Base-by-base conservation (phyloP, 1,140 invertebrate genomes). In the Zaprionus vittiger region DNA sequence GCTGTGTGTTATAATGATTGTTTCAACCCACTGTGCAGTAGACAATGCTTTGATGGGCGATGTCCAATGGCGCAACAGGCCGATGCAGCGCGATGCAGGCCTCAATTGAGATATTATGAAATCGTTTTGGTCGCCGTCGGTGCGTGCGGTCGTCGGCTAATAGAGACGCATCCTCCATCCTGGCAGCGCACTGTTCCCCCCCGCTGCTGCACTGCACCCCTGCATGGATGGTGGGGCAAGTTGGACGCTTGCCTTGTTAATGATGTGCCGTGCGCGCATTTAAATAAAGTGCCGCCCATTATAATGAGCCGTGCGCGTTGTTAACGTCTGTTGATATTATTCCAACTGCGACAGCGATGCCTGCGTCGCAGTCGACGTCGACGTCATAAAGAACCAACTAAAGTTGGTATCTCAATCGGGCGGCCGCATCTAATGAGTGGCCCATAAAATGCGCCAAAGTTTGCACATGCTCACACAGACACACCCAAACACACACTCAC, bases 201-300 rank as follows among this genome's bases (percentile, higher is more conserved):
- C 41, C 26, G 38, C 37, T 26, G 37, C 24, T 9, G 9, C 11
- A 4, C 52, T n/a, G 52, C 15, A 1, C 20, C 54, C 14, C 54
- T 11, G 12, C 6, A 72, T 65, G 47, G 20, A 49, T 15, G 47
- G 47, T 22, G 47, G 47, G 22, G 47, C 47, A 24, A 52, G 11
- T 52, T 24, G 37, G 47, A 59, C 84, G 80, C 81, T 87, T 81
- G 84, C 85, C 84, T 87, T 84, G 85, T 90, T 87, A 87, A 87
- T 87, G 84, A 87, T 87, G 84, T 87, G 84, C 85, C 85, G 72
- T 90, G 84, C 65, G 84, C 81, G 81, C 85, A 89, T 87, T 87
- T 87, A 87, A 87, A 87, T 89, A 84, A 87, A 87, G 84, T 87
- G 85, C 84, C 81, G 81, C 84, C 84, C 81, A 87, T 87, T 89